Base-by-base conservation (phyloP, 2,888 invertebrate genomes). In the Ceraclea dissimilis region DNA sequence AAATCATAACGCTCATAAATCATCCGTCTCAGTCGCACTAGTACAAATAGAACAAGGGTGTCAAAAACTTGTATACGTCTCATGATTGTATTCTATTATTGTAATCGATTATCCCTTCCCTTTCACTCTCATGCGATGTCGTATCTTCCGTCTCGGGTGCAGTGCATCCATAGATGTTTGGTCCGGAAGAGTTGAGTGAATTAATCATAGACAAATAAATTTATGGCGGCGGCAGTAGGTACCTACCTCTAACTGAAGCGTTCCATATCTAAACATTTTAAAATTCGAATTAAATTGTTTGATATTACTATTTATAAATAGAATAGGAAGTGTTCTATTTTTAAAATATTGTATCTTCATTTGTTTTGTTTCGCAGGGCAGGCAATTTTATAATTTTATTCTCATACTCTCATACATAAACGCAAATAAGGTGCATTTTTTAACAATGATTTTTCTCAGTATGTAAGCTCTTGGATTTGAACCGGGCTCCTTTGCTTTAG, bases 11-110 rank as follows among this genome's bases (percentile, higher is more conserved):
- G 33, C 10, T 46, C 22, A 57, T 57, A 57, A 52, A 52, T 52
- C 55, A 52, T 56, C 52, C 46, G 47, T 57, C 57, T 47, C 57
- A 22, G 50, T 55, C 55, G 34, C 54, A 33, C 56, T 16, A 43
- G 10, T 53, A 49, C 49, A 59, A 59, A 59, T 59, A 59, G 56
- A 55, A 57, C 57, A 57, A 57, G 52, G 33, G 57, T 57, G 57
- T 57, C 56, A 56, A 56, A 56, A 56, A 52, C 52, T 52, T 49
- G 56, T 56, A 43, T 56, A 16, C 21, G 54, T 49, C 49, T 39
- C 49, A 44, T 49, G 54, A 48, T n/a, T 47, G 48, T 48, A 52
- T n/a, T 43, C 39, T 39, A 39, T 39, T 39, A 39, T 39, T 39
- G 13, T 8, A 39, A 13, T 39, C 39, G 13, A 39, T 39, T 39